Evolutionary conservation across 2,113 vertebrate genomes (phyloP).

Genomic region (Recurvirostra avosetta): DNA sequence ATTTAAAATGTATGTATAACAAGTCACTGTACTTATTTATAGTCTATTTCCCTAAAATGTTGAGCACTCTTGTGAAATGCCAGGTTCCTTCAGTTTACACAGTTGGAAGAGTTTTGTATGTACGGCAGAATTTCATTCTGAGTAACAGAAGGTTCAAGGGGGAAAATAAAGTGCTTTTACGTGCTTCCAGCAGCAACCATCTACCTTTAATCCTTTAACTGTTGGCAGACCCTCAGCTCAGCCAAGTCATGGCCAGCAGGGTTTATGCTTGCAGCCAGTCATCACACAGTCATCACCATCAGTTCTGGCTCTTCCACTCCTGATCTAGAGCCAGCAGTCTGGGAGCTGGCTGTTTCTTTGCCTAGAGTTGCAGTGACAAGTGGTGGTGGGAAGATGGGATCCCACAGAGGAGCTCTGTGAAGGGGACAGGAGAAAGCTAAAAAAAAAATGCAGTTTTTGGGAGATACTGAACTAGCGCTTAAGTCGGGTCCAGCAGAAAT

Average conservation of each 20-base stretch:
- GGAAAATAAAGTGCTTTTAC: background rate
- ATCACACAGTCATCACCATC: background rate
- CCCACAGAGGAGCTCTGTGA: background rate
- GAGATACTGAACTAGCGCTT: background rate
- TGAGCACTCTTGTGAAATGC: background rate
- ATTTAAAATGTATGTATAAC: background rate
- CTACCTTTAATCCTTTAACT: background rate
- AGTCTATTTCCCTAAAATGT: background rate
- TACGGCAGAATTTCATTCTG: background rate
- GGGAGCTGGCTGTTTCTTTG: background rate
- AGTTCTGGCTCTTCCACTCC: background rate
- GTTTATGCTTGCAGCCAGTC: background rate
- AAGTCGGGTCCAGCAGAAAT: background rate
- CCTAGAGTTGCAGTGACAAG: background rate
- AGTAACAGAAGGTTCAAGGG: background rate
- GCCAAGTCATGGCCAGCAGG: accelerated
- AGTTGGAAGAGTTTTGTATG: background rate
- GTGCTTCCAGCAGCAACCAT: background rate
- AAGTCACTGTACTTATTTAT: background rate
- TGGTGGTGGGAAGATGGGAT: background rate
- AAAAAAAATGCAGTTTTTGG: background rate
- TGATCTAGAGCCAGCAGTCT: accelerated
- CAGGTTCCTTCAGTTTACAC: background rate
- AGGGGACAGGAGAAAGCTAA: background rate
- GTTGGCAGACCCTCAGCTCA: background rate